Evolutionary conservation across 2,797 vertebrate species (phyloP).

Genomic region (Acanthiza pusilla): DNA sequence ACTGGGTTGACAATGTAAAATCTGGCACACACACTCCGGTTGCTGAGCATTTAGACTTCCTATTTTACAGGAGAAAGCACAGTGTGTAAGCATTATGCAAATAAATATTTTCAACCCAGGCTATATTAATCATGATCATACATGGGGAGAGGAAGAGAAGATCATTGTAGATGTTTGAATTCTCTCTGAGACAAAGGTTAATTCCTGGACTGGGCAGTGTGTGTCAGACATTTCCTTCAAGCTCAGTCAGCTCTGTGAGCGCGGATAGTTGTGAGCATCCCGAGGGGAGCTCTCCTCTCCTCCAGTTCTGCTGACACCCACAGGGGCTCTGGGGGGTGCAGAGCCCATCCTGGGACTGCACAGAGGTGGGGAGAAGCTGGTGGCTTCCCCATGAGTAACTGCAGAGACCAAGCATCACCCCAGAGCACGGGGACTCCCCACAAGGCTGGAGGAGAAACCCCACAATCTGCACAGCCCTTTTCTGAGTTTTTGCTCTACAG

Average conservation of each 20-base stretch:
- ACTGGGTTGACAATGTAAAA: not conserved
- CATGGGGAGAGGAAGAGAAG: not conserved
- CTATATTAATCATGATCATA: not conserved
- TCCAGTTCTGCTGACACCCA: not conserved
- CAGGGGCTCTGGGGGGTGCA: not conserved
- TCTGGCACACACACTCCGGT: not conserved
- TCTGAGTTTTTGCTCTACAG: not conserved
- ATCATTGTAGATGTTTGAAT: not conserved
- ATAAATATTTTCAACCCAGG: not conserved
- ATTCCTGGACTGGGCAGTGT: not conserved
- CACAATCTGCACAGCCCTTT: not conserved
- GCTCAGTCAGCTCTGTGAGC: not conserved
- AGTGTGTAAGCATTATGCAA: not conserved
- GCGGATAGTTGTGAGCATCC: not conserved
- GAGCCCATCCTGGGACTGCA: not conserved
- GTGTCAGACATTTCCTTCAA: not conserved
- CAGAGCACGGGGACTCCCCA: not conserved
- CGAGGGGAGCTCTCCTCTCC: not conserved
- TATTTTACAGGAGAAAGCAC: not conserved
- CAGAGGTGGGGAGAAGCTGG: not conserved
- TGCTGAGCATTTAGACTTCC: not conserved
- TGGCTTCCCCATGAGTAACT: not conserved
- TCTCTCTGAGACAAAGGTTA: not conserved
- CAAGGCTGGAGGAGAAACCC: not conserved
- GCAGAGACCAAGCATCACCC: accelerated